A percentile compares a stretch with the other conserved stretches of the same genome.
Evolutionary conservation across 2,797 vertebrate species (phyloP).

Genomic region (Liparis tanakae): DNA sequence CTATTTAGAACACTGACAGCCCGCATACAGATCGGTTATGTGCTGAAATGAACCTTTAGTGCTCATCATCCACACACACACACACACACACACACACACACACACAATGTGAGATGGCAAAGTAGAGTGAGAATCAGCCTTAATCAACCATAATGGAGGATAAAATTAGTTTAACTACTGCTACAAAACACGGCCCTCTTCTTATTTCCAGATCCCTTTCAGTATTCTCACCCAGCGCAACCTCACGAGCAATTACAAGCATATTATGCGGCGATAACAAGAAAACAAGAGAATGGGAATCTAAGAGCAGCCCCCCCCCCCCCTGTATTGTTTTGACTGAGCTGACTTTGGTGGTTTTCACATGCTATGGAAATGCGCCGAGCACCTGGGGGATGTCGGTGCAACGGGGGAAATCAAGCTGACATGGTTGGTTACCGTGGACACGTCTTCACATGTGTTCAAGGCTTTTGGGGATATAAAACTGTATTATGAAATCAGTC

Average conservation of each 20-base stretch:
- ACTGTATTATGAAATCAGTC: conserved; percentile 7
- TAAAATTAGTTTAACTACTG: conserved; percentile 60
- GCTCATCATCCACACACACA: too few species aligned
- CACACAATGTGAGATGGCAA: conserved; percentile 49
- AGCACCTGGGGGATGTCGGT: conserved; percentile 37
- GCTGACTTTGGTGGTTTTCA: conserved; percentile 51
- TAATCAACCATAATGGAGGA: conserved; percentile 66
- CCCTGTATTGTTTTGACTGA: conserved; percentile 27
- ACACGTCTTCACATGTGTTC: conserved; percentile 33
- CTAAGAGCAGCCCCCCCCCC: conserved; percentile 28
- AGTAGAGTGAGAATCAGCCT: conserved; percentile 56
- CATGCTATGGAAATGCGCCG: conserved; percentile 46
- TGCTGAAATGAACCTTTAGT: conserved; percentile 46
- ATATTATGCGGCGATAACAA: conserved; percentile 50
- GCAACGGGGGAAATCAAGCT: conserved; percentile 21
- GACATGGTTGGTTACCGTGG: conserved; percentile 44
- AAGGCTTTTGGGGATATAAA: conserved; percentile 38
- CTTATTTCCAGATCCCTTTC: conserved; percentile 45
- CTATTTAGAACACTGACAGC: conserved; percentile 54
- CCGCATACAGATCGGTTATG: conserved; percentile 54
- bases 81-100: neutral
- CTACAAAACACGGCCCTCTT: conserved; percentile 40
- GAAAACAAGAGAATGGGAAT: conserved; percentile 39
- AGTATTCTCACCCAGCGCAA: conserved; percentile 46
- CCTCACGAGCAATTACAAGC: conserved; percentile 51